Percentiles rank a stretch among this genome's conserved stretches.
These are phyloP conservation scores for Amiota mariae DNA, from an alignment of 2,888 invertebrate genomes.

Conservation along the genomic window DNA sequence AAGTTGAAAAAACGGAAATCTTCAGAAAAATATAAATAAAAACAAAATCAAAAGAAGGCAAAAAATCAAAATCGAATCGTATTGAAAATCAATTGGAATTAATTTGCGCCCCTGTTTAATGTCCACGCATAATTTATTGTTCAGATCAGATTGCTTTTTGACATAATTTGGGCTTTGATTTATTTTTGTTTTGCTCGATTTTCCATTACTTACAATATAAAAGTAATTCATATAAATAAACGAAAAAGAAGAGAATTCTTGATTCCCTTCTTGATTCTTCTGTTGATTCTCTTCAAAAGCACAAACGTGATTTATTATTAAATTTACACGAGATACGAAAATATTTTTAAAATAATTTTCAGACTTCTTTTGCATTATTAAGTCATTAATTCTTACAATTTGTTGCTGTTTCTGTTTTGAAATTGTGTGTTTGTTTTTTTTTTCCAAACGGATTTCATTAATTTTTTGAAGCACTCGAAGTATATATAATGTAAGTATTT, in stretches of 20 bases:
- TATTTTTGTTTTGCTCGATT: conserved; percentile 32
- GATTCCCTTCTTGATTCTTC: neutral
- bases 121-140: conserved; percentile 47
- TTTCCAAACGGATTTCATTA: neutral
- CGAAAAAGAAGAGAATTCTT: neutral
- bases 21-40: neutral
- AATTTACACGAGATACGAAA: conserved; percentile 2
- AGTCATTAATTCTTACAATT: conserved; percentile 2
- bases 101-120: conserved; percentile 9
- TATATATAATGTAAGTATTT: conserved; percentile 15
- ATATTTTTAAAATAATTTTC: neutral
- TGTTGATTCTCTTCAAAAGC: too few species aligned
- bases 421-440: too few species aligned
- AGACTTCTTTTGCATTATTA: conserved; percentile 16
- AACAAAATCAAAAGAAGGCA: conserved; percentile 12
- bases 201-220: conserved; percentile 7
- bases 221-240: conserved; percentile 1
- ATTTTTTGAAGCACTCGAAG: conserved; percentile 3
- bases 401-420: neutral
- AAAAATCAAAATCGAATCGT: neutral
- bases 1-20: conserved; percentile 14
- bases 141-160: conserved; percentile 56
- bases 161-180: conserved; percentile 36
- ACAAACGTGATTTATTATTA: too few species aligned
- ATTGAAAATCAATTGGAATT: too few species aligned